These are phyloP conservation scores for Corvus cornix DNA, from an alignment of 2,113 vertebrate genomes.

Conservation along the genomic window DNA sequence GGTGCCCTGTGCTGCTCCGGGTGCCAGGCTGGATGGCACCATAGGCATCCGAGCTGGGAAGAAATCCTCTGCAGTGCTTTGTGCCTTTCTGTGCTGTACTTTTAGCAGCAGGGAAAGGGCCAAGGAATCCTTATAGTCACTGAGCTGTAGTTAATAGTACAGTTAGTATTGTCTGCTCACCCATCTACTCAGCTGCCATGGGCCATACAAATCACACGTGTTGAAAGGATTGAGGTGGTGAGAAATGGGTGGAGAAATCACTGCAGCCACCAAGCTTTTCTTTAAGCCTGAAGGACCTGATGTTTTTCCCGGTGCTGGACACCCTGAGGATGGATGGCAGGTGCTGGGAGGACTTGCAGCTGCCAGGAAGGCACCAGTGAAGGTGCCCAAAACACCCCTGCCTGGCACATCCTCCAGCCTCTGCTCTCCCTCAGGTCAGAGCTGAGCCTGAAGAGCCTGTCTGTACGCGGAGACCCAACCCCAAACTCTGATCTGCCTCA, in stretches of 20 bases:
- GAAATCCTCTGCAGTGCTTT: neutral
- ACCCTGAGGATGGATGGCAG: neutral
- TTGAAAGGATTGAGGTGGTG: neutral
- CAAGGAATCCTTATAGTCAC: neutral
- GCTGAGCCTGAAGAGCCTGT: neutral
- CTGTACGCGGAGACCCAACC: neutral
- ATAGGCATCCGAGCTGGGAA: neutral
- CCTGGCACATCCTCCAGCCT: neutral
- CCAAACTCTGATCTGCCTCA: neutral
- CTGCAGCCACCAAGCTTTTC: neutral
- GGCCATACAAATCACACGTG: neutral
- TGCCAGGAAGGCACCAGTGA: neutral
- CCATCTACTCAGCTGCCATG: neutral
- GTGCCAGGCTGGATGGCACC: neutral
- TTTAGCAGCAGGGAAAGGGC: constrained; percentile 28
- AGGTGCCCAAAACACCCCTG: neutral
- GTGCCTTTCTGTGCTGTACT: neutral
- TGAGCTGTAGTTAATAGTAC: neutral
- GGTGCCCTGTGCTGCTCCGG: accelerated
- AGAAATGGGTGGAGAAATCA: neutral
- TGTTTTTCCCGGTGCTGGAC: neutral
- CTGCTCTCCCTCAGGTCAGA: neutral
- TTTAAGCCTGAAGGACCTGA: neutral
- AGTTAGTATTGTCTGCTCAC: neutral
- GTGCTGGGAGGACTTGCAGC: neutral